Base-by-base conservation (phyloP, 1,140 invertebrate species). In the Leguminivora glycinivorella region DNA sequence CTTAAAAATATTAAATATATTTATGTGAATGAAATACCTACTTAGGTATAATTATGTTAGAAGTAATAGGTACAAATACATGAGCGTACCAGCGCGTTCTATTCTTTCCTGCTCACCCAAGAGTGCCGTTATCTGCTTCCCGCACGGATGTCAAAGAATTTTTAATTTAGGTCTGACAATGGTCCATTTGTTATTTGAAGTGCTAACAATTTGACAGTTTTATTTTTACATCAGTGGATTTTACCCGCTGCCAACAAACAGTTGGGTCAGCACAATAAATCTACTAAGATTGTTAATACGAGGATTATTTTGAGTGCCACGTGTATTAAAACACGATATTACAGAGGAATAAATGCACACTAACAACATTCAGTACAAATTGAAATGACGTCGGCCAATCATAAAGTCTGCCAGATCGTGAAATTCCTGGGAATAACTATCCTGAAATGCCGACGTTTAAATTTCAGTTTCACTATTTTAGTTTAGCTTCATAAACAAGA, bases 121-220 rank as follows among this genome's bases (percentile, higher is more conserved):
- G 26, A 17, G 25, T 5, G 6, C 9, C 58, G 58, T 63, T 29
- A 34, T 63, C 14, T 63, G 58, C n/a, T 34, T 63, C 17, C 29
- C 58, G 17, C 58, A 29, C 58, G 29, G 17, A 17, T 19, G 26
- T 63, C 26, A 29, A 31, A 63, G 26, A 29, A 26, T 17, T 63
- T 63, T 63, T 63, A 29, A 58, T 58, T 58, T 58, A 63, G 58
- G 25, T 17, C 25, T 63, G 25, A 63, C 58, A 63, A 63, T 63
- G 29, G 58, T 31, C 9, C 58, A 63, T 63, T 31, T 34, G 58
- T 63, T 63, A 63, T 63, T 63, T 63, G 4, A 63, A 63, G 58
- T 63, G 58, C 7, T n/a, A 34, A 31, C 14, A 63, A 31, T 29
- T 17, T 10, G 58, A 63, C 58, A 63, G 26, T n/a, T 29, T 9